phyloP scores from a whole-genome alignment of 2,797 vertebrate species.

The Lutjanus argentimaculatus region DNA sequence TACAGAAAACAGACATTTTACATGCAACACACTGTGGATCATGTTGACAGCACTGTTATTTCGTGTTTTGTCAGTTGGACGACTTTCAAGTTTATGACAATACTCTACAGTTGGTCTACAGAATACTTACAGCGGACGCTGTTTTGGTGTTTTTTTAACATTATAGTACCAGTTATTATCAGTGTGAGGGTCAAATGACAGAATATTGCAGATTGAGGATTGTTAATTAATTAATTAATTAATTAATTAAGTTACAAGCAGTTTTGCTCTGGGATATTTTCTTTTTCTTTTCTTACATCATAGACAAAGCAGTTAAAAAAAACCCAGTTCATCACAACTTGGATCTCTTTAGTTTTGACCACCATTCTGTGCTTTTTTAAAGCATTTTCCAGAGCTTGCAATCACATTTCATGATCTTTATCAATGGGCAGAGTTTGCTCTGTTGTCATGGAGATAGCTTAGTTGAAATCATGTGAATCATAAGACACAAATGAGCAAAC shows the following conservation, averaged over 20 bases:
- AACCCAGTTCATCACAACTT: neutral
- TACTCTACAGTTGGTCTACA: neutral
- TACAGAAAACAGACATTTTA: slow-evolving; percentile 36
- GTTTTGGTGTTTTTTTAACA: slow-evolving; percentile 7
- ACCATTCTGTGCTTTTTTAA: neutral
- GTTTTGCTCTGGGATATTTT: neutral
- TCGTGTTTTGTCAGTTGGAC: slow-evolving; percentile 31
- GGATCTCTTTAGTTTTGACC: neutral
- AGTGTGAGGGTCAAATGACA: neutral
- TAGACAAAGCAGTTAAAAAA: neutral
- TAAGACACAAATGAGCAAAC: neutral
- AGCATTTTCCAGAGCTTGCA: neutral
- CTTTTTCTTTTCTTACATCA: neutral
- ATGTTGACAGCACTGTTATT: slow-evolving; percentile 50
- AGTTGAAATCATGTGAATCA: neutral
- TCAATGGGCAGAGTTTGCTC: neutral
- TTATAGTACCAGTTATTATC: neutral
- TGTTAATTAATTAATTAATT: no score
- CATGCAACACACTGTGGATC: slow-evolving; percentile 29
- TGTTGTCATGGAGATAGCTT: neutral
- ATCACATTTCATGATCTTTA: neutral
- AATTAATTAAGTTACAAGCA: neutral
- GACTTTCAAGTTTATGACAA: slow-evolving; percentile 11
- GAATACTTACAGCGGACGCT: neutral
- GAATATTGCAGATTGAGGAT: neutral